Conservation (phyloP, 2,888 invertebrate genomes). For the Drosophila kanekoi region DNA sequence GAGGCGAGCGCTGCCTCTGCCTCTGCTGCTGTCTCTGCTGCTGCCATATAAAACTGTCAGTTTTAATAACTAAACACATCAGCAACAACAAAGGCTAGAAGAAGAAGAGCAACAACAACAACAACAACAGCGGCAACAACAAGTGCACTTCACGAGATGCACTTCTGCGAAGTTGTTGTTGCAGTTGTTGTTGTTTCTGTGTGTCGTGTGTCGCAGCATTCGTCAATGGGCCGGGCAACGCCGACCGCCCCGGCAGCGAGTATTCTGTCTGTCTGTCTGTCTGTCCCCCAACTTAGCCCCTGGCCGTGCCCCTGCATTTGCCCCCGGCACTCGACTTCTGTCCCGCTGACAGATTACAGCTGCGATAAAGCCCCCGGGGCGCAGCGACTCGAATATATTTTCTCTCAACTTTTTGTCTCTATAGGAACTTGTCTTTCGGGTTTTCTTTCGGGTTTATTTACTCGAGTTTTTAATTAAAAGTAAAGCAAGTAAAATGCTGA, state of each 20-base stretch:
- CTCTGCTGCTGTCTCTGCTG: too few relatives aligned
- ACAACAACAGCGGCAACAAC: conserved; percentile 21
- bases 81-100: conserved; percentile 28
- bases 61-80: conserved; percentile 77
- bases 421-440: conserved; percentile 20
- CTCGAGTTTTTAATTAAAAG: conserved; percentile 66
- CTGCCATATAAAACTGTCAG: conserved; percentile 82
- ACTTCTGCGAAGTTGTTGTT: conserved; percentile 42
- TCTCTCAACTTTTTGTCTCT: conserved; percentile 41
- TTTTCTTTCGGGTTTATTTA: conserved; percentile 24
- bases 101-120: background rate
- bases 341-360: conserved; percentile 78
- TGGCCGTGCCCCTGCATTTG: background rate
- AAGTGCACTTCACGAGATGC: conserved; percentile 68
- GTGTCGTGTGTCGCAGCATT: conserved; percentile 45
- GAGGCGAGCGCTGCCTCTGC: conserved; percentile 58
- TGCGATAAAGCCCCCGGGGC: conserved; percentile 66
- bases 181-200: conserved; percentile 4
- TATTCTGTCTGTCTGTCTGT: too few relatives aligned
- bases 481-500: conserved; percentile 58
- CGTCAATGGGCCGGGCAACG: conserved; percentile 42
- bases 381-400: conserved; percentile 9
- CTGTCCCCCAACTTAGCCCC: background rate
- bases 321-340: conserved; percentile 39
- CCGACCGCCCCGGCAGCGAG: conserved; percentile 39